phyloP scores from a whole-genome alignment of 2,797 vertebrate genomes.

The Poecilia picta region DNA sequence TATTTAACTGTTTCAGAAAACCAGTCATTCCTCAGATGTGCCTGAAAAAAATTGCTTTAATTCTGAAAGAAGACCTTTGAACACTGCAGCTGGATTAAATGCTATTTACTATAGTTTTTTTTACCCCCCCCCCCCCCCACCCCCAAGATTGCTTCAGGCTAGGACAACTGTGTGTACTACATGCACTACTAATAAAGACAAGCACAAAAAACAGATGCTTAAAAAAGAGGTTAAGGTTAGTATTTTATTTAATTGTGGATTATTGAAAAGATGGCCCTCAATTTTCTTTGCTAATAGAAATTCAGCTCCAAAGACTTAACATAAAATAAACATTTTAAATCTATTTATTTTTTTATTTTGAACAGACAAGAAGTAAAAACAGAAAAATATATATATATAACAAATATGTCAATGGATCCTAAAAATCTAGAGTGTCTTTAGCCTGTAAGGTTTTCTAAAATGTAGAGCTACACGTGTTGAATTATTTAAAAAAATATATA shows the following conservation, averaged over 20 bases:
- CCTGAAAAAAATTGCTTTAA: neutral
- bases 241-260: neutral
- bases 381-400: no score
- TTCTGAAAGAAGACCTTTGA: slow-evolving; percentile 1
- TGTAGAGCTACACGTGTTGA: neutral
- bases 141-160: no score
- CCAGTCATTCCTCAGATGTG: neutral
- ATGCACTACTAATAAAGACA: neutral
- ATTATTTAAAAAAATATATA: neutral
- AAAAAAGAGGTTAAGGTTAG: neutral
- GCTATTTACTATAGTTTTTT: neutral
- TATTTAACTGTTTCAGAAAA: neutral
- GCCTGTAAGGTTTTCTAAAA: neutral
- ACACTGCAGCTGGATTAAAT: neutral
- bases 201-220: neutral
- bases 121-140: no score
- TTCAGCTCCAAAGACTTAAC: neutral
- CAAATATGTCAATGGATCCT: no score
- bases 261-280: neutral
- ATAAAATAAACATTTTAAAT: neutral
- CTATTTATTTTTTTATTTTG: no score
- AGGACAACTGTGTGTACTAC: neutral
- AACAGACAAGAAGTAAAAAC: no score
- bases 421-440: neutral
- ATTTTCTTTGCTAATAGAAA: neutral